Evolutionary conservation across 2,888 invertebrate species (phyloP).

Genomic region (Digitonthophagus gazella): DNA sequence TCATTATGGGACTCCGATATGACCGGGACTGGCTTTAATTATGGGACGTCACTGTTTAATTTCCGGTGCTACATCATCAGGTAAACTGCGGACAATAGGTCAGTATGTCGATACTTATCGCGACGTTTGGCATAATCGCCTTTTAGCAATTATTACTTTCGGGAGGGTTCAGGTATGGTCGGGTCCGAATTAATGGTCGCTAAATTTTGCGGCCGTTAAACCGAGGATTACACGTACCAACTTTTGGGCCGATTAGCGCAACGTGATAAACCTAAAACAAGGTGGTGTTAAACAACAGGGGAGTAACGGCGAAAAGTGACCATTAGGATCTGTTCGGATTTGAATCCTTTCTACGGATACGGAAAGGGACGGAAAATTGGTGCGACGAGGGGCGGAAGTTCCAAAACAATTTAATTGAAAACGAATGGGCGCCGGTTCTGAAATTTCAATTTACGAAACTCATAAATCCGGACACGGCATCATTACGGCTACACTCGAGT

Average conservation of each 20-base stretch:
- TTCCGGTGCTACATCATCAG: constrained; percentile 36
- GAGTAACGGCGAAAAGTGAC: neutral
- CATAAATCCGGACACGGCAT: constrained; percentile 39
- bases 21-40: constrained; percentile 35
- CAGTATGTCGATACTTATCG: constrained; percentile 34
- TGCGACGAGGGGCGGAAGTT: constrained; percentile 26
- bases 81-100: constrained; percentile 33
- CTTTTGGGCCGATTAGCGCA: neutral
- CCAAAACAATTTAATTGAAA: constrained; percentile 39
- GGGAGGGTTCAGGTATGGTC: neutral
- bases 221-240: neutral
- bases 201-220: neutral
- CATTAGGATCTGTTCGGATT: neutral
- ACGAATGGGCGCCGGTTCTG: constrained; percentile 36
- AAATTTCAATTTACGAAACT: constrained; percentile 41
- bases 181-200: neutral
- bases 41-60: constrained; percentile 36
- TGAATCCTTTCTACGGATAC: neutral
- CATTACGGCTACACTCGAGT: constrained; percentile 38
- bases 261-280: neutral
- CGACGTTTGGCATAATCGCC: constrained; percentile 24
- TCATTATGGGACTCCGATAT: constrained; percentile 34
- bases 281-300: neutral
- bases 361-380: constrained; percentile 17
- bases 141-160: constrained; percentile 24